Evolutionary conservation across 1,140 invertebrate species (phyloP).

Genomic region (roundworm (Caenorhabditis elegans)): WBcel235 BX284605.5:6726501-6727000

Average conservation of each 20-base stretch:
- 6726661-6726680: constrained; percentile 20
- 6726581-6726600: constrained; percentile 19
- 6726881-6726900: not conserved
- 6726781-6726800: too few species aligned
- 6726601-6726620: not conserved
- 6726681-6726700: constrained; percentile 8
- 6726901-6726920: not conserved
- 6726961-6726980: too few species aligned
- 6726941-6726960: too few species aligned
- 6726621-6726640: not conserved
- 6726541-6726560: not conserved
- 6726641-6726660: constrained; percentile 30
- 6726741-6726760: not conserved
- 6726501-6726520: not conserved
- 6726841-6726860: not conserved
- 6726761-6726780: not conserved
- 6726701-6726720: not conserved
- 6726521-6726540: not conserved
- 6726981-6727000: too few species aligned
- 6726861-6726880: not conserved
- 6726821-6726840: not conserved
- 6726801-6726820: not conserved
- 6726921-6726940: too few species aligned
- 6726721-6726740: not conserved
- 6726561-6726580: not conserved